Evolutionary conservation across 1,140 invertebrate genomes (phyloP), one percentile per base, ranked within the genome.

Genomic region (Drosophila malerkotliana): DNA sequence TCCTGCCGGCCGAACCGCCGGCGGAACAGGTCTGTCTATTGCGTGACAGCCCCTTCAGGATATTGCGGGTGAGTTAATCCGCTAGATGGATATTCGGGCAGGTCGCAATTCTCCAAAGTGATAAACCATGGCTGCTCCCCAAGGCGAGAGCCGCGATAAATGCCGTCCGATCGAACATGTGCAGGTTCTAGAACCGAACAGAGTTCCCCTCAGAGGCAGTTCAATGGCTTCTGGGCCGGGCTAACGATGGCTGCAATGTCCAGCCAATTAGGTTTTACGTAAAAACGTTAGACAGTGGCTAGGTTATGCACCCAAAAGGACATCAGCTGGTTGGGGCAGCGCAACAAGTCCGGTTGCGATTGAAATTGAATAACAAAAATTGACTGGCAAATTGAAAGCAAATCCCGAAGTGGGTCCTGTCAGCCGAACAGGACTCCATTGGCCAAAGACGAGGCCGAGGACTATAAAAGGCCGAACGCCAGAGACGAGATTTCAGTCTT

Each of bases 31-130:
- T 95, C 12, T 95, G 95, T 85, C 91, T 94, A 1, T 93, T 95
- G 78, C 92, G 92, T 48, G 94, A 95, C 69, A 95, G 94, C 79
- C 95, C 95, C 14, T 95, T 92, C 79, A 91, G 95, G 54, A 95
- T 95, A 79, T 91, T 95, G 48, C 93, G 94, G 93, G 94, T 95
- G 85, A 94, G 93, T 92, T 2, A 26, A 69, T 59, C 54, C 44
- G 26, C 4, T 18, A 45, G 30, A 41, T 47, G 66, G 53, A 41
- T 14, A n/a, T 63, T 21, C 28, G 28, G 24, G n/a, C 12, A n/a
- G 60, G 5, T 15, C 12, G 32, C 63, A 79, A 82, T 82, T 82
- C 63, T 59, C 79, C 60, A 83, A 83, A 83, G 69, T 83, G 72
- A 59, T 37, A 41, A 44, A 34, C 37, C 49, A 54, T 39, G 26